These are phyloP conservation scores for Actenoides hombroni DNA, from an alignment of 2,113 vertebrate genomes.

Conservation along the genomic window DNA sequence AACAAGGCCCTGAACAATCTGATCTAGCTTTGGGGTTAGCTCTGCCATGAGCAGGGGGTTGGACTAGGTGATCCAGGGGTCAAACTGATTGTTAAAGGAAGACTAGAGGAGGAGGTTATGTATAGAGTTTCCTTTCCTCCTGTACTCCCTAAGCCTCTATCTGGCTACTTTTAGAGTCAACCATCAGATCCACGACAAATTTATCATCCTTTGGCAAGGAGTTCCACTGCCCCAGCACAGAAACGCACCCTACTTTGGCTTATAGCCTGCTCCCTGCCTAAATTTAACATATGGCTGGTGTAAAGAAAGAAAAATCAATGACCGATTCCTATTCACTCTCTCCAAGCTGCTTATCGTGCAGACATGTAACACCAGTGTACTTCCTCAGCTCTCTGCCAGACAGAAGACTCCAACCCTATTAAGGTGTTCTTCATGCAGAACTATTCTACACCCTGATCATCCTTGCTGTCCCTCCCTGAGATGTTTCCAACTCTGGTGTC, in stretches of 20 bases:
- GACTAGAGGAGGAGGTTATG: neutral
- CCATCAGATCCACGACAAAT: neutral
- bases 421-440: neutral
- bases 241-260: neutral
- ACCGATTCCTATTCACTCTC: neutral
- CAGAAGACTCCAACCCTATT: neutral
- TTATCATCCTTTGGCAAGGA: neutral
- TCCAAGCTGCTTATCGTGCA: neutral
- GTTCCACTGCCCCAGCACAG: neutral
- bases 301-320: neutral
- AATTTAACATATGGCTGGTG: neutral
- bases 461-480: neutral
- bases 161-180: neutral
- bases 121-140: neutral
- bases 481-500: neutral
- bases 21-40: neutral
- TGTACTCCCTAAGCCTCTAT: neutral
- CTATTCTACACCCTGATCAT: neutral
- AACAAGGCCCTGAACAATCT: neutral
- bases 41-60: neutral
- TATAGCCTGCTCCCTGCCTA: neutral
- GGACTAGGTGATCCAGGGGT: neutral
- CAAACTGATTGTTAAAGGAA: neutral
- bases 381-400: neutral
- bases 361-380: fast-evolving